A percentile compares a stretch with the other conserved stretches of the same genome.
Evolutionary conservation across 2,888 invertebrate species (phyloP).

Genomic region (Acholoe squamosa): DNA sequence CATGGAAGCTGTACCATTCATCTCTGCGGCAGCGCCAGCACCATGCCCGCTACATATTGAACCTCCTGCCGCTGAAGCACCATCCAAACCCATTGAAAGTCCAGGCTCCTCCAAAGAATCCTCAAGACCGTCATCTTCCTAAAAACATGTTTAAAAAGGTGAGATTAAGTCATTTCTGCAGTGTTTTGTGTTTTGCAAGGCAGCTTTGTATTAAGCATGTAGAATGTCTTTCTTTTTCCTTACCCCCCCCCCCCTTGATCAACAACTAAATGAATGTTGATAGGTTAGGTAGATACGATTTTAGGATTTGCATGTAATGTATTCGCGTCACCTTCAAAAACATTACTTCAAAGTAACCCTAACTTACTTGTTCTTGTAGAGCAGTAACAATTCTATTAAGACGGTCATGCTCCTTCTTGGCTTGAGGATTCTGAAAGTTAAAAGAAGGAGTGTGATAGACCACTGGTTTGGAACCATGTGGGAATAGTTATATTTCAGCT

Average conservation of each 20-base stretch:
- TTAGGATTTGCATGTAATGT: not conserved
- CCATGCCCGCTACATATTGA: not conserved
- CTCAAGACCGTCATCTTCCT: slow-evolving; percentile 57
- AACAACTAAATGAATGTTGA: not conserved
- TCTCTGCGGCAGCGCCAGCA: not conserved
- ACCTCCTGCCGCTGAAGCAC: slow-evolving; percentile 1
- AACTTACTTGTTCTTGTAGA: slow-evolving; percentile 76
- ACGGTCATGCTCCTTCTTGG: slow-evolving; percentile 77
- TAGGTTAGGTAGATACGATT: not conserved
- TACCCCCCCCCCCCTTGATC: too few relatives aligned
- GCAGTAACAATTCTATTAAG: slow-evolving; percentile 77
- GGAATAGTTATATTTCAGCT: too few relatives aligned
- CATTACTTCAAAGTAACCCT: not conserved
- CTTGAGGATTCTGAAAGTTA: slow-evolving; percentile 75
- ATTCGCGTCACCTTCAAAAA: too few relatives aligned
- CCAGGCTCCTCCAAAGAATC: slow-evolving; percentile 49
- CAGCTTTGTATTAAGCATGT: too few relatives aligned
- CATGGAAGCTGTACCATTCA: not conserved
- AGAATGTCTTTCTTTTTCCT: too few relatives aligned
- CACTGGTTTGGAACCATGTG: too few relatives aligned
- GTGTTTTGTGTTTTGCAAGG: too few relatives aligned
- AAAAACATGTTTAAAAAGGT: not conserved
- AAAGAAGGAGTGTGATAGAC: too few relatives aligned
- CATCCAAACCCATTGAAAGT: not conserved
- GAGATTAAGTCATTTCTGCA: too few relatives aligned